These are phyloP conservation scores for Archocentrus centrarchus DNA, from an alignment of 2,113 vertebrate species.

Conservation along the genomic window DNA sequence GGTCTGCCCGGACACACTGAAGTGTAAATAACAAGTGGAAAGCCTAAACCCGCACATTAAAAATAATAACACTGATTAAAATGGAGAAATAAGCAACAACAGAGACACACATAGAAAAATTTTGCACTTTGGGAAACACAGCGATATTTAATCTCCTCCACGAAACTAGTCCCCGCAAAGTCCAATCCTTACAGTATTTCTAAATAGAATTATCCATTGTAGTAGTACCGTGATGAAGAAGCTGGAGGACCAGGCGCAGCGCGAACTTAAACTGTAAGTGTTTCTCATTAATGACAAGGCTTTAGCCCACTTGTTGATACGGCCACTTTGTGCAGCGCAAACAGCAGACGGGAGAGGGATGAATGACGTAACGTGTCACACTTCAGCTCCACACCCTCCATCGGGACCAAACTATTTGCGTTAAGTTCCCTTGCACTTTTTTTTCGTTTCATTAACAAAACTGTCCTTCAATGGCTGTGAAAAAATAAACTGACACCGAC, in stretches of 20 bases:
- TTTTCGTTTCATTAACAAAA: not conserved
- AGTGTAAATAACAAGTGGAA: not conserved
- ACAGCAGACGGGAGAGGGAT: not conserved
- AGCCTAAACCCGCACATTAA: not conserved
- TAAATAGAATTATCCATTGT: not conserved
- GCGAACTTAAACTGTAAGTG: not conserved
- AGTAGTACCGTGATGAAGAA: not conserved
- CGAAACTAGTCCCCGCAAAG: not conserved
- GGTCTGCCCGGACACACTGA: not conserved
- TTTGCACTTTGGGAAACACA: not conserved
- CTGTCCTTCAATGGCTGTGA: fast-evolving
- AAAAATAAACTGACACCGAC: not conserved
- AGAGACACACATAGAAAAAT: fast-evolving
- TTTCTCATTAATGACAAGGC: not conserved
- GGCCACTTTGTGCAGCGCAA: conserved; percentile 5
- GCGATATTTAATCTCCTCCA: not conserved
- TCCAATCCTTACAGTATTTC: not conserved
- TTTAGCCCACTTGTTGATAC: conserved; percentile 41
- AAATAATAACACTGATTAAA: not conserved
- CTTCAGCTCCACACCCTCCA: conserved; percentile 67
- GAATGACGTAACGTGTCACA: conserved; percentile 76
- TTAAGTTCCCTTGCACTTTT: conserved; percentile 7
- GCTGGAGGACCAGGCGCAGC: not conserved
- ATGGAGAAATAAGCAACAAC: not conserved
- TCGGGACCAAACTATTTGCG: conserved; percentile 36